These are phyloP conservation scores for Mesaphorura yosii DNA, from an alignment of 1,140 invertebrate genomes.

Conservation along the genomic window DNA sequence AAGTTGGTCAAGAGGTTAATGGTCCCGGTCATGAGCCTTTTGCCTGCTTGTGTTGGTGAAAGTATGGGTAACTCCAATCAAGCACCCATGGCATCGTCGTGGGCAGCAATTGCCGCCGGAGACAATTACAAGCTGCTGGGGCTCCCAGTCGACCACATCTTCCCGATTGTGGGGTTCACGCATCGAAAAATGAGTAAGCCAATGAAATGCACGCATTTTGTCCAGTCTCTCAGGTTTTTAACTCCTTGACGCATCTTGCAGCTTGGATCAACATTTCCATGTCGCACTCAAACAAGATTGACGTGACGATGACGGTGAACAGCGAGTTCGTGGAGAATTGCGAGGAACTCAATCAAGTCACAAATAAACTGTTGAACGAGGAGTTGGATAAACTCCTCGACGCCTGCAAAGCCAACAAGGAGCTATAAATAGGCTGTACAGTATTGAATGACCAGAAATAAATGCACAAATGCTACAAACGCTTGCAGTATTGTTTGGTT, in stretches of 20 bases:
- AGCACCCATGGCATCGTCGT: not conserved
- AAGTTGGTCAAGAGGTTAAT: not conserved
- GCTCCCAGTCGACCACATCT: not conserved
- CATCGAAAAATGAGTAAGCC: not conserved
- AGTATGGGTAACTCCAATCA: not conserved
- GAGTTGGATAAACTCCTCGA: no score
- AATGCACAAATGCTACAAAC: no score
- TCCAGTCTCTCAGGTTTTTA: no score
- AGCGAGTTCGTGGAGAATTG: not conserved
- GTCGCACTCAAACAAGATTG: not conserved
- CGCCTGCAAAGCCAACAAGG: no score
- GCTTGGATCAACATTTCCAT: conserved; percentile 1
- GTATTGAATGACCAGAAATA: no score
- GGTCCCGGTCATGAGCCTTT: not conserved
- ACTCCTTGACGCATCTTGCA: no score
- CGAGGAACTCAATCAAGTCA: not conserved
- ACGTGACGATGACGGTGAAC: not conserved
- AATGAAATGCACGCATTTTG: not conserved
- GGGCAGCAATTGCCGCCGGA: not conserved
- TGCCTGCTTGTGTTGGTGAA: not conserved
- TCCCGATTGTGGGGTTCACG: not conserved
- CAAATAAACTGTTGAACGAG: not conserved
- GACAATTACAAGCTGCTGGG: not conserved
- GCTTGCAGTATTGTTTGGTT: no score
- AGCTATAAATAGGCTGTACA: no score